Base-by-base conservation (phyloP, 37 sponge, comb jelly and placozoan species). In the Halisarca cf. caerulea region DNA sequence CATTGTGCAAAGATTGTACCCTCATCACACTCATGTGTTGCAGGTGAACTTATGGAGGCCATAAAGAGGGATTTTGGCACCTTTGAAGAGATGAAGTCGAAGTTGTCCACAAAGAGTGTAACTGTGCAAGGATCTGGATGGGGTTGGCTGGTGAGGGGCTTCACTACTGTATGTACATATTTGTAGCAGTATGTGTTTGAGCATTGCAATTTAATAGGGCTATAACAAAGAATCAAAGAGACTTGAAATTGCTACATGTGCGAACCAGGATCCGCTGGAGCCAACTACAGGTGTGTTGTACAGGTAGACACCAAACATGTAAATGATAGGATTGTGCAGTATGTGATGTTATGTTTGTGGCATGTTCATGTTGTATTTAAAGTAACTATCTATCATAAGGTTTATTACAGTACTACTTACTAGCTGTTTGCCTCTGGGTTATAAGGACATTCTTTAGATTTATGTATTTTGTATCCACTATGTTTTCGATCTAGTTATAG, bases 51-150 rank as follows among this genome's bases (percentile, higher is more conserved):
- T n/a, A 18, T 53, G 15, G 85, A 51, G 44, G 93, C 94, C 37
- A 98, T 98, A 23, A 66, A 88, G 43, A 80, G 62, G 54, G 89
- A 90, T 21, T 98, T 98, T 86, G 96, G 96, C n/a, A 90, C 94
- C 3, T 89, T 98, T 58, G 91, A 95, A 21, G 73, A 82, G 20
- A 89, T 98, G 41, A 85, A 81, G 66, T 44, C 87, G 21, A 80
- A 90, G 40, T 38, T 98, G 84, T 73, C 89, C 25, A 87, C 95
- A 30, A 84, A 81, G 24, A 82, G 94, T 2, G 78, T 92, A 1
- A 88, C 80, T 43, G 87, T 98, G 27, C 96, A 98, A 71, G 95
- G 99, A 18, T 96, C 96, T 34, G 99, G 99, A 66, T 98, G 99
- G 99, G 95, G 89, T 0, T 98, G 99, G 99, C 85, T 98, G 88